These are phyloP conservation scores for Platycheirus rosarum DNA, from an alignment of 2,888 invertebrate species.

Conservation along the genomic window DNA sequence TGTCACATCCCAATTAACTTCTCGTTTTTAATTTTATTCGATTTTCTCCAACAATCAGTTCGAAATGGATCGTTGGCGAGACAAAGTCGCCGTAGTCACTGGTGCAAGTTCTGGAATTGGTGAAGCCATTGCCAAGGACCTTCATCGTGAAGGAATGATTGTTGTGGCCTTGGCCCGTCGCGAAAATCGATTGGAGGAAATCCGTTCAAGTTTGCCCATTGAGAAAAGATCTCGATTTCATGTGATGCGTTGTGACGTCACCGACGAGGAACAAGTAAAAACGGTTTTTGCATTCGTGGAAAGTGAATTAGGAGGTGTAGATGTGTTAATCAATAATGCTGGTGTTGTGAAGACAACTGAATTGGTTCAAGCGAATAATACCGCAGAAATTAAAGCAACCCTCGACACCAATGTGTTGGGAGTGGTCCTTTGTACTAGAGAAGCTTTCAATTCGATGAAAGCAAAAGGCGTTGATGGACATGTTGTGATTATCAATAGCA, in stretches of 20 bases:
- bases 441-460: slow-evolving; percentile 83
- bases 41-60: slow-evolving; percentile 22
- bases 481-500: slow-evolving; percentile 83
- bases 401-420: slow-evolving; percentile 83
- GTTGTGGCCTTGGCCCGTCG: slow-evolving; percentile 63
- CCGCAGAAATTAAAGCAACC: slow-evolving; percentile 77
- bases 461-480: slow-evolving; percentile 82
- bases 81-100: slow-evolving; percentile 61
- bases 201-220: slow-evolving; percentile 51
- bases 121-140: slow-evolving; percentile 56
- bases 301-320: slow-evolving; percentile 83
- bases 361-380: slow-evolving; percentile 74
- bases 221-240: slow-evolving; percentile 78
- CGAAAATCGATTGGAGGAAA: slow-evolving; percentile 53
- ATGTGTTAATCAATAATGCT: slow-evolving; percentile 86
- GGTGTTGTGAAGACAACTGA: slow-evolving; percentile 72
- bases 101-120: slow-evolving; percentile 71
- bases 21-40: neutral
- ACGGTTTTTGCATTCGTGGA: slow-evolving; percentile 83
- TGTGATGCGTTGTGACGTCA: slow-evolving; percentile 83
- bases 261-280: slow-evolving; percentile 84
- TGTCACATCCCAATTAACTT: neutral
- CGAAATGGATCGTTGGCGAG: slow-evolving; percentile 67
- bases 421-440: slow-evolving; percentile 82
- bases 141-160: slow-evolving; percentile 55